Conservation (phyloP, 2,113 vertebrate genomes). For the Tyrannus savana region DNA sequence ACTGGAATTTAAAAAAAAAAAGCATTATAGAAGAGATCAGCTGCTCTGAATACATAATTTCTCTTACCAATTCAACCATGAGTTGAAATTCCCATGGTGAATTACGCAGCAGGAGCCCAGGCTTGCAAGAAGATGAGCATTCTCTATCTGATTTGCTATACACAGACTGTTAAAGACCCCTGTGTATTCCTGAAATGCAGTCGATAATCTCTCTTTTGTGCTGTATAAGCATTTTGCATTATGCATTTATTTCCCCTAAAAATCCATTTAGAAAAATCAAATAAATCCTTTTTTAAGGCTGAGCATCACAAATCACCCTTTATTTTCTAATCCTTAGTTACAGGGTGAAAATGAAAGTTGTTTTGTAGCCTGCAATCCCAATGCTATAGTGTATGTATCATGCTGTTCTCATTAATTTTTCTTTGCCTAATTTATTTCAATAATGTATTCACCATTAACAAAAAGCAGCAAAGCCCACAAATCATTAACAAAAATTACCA, state of each 20-base stretch:
- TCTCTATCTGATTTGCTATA: neutral
- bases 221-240: neutral
- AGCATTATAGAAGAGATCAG: neutral
- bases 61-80: neutral
- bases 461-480: neutral
- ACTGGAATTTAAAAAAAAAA: neutral
- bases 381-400: neutral
- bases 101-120: neutral
- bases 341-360: neutral
- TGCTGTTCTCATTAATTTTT: neutral
- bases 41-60: neutral
- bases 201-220: neutral
- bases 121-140: neutral
- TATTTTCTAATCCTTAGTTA: neutral
- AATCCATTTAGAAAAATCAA: neutral
- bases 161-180: neutral
- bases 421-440: neutral
- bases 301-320: neutral
- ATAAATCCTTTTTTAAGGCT: neutral
- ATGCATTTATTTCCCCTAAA: neutral
- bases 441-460: neutral
- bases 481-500: neutral
- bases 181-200: neutral
- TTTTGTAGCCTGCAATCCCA: neutral
- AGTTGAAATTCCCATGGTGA: neutral